These are phyloP conservation scores for Eretmochelys imbricata DNA, from an alignment of 2,113 vertebrate species.

Conservation along the genomic window DNA sequence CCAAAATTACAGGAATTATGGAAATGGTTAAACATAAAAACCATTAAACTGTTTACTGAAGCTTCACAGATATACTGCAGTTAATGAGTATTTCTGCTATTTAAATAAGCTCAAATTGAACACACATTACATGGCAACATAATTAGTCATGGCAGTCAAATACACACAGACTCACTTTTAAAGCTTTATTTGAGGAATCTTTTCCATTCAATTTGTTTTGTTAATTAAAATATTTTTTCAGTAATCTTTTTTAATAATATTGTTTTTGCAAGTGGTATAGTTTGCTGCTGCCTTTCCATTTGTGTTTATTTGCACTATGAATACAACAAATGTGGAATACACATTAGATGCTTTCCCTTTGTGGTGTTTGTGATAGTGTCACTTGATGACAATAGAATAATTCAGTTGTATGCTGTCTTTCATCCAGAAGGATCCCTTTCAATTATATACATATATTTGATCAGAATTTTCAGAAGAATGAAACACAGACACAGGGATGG, in stretches of 20 bases:
- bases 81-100: constrained; percentile 88
- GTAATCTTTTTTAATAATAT: constrained; percentile 83
- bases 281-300: constrained; percentile 74
- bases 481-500: neutral
- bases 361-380: constrained; percentile 64
- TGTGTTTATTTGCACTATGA: constrained; percentile 68
- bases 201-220: constrained; percentile 86
- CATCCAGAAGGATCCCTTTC: constrained; percentile 59
- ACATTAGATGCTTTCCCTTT: constrained; percentile 68
- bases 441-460: neutral
- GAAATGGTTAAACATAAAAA: constrained; percentile 90
- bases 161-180: constrained; percentile 83
- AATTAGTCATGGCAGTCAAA: constrained; percentile 87
- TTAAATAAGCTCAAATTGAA: constrained; percentile 88
- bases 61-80: constrained; percentile 87
- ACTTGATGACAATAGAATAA: constrained; percentile 60
- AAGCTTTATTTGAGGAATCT: constrained; percentile 85
- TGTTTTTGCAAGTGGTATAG: constrained; percentile 73
- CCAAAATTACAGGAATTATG: constrained; percentile 86
- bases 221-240: constrained; percentile 86
- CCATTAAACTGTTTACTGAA: constrained; percentile 89
- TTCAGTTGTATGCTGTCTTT: constrained; percentile 44
- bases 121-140: constrained; percentile 86
- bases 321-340: constrained; percentile 58
- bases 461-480: neutral